Base-by-base conservation (phyloP, 2,797 vertebrate species). In the Tenualosa ilisha region DNA sequence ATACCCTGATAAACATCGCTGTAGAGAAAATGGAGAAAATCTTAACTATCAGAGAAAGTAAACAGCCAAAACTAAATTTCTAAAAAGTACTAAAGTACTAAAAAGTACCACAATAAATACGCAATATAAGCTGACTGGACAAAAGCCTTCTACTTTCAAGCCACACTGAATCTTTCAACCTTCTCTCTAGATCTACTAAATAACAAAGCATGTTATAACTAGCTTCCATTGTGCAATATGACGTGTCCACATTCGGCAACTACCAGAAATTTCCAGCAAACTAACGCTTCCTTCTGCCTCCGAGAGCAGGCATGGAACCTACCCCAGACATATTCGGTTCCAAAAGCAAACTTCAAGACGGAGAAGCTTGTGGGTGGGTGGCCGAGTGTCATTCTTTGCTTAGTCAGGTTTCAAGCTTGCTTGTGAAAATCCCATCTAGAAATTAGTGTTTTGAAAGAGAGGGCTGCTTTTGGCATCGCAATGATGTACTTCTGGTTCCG, bases 331-430 rank as follows among this genome's bases (percentile, higher is more conserved):
- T 88, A 87, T 88, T 81, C 46, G 84, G 84, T 46, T 89, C 84
- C 83, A 82, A 84, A 63, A 86, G 75, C 65, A 81, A 90, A 86
- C 88, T 88, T 84, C 84, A 79, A 82, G 84, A 87, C 87, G 85
- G 86, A 88, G 84, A 81, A 81, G 51, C 51, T 82, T 43, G 89
- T 90, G 87, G 88, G 89, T 88, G 90, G 87, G 84, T 88, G 90
- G 87, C 83, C 79, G n/a, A 84, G 81, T 84, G 43, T 84, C 72
- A 53, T 81, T 82, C 61, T 81, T 85, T 85, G 87, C 90, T 88
- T 86, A 88, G 89, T 90, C 88, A 90, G 85, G 88, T 79, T 87
- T 86, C 81, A 84, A 88, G 72, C 87, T 43, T 87, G 87, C 81
- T 84, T 82, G 81, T 56, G 82, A 85, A 65, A 82, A 72, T 85